Base-by-base conservation (phyloP, 2,797 vertebrate genomes). In the Gallinago solitaria region DNA sequence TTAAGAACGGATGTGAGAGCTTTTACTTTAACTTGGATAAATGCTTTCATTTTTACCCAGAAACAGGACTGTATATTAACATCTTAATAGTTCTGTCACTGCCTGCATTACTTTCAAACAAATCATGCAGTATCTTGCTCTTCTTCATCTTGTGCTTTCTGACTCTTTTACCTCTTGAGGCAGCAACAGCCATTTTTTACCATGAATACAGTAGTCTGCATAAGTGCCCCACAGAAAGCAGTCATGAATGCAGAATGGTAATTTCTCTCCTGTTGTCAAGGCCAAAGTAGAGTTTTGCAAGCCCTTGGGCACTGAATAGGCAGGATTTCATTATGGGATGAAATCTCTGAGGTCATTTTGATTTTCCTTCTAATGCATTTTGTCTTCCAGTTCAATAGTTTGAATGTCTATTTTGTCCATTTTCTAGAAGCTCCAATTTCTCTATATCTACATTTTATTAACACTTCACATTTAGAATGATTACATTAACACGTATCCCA, bases 361-460 rank as follows among this genome's bases (percentile, higher is more conserved):
- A 59, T 89, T 93, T 90, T 69, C 90, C 41, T 87, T 87, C 76
- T 61, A 83, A 54, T 83, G 85, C 61, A 25, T 87, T 94, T 95
- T 84, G 47, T 90, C 94, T 90, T 92, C 64, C 64, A 84, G 95
- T 77, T 83, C 93, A 94, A 56, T 92, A 64, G 88, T 21, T 90
- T 47, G 35, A 89, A 87, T 80, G 83, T 71, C 94, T 95, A 35
- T 82, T 94, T 82, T 82, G 80, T 64, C 80, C 5, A 0, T 87
- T 90, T 89, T 87, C 87, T 80, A 89, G 93, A 89, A 89, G 86
- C 83, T 94, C 79, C 81, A 59, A 24, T 67, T 89, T 73, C 88
- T 96, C 45, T 89, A 47, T 74, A 94, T 70, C 88, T 95, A 84
- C 68, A 88, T 90, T 95, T 95, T 96, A 95, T 94, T 95, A 95